Evolutionary conservation across 1,140 invertebrate species (phyloP).

Genomic region (Maconellicoccus hirsutus): DNA sequence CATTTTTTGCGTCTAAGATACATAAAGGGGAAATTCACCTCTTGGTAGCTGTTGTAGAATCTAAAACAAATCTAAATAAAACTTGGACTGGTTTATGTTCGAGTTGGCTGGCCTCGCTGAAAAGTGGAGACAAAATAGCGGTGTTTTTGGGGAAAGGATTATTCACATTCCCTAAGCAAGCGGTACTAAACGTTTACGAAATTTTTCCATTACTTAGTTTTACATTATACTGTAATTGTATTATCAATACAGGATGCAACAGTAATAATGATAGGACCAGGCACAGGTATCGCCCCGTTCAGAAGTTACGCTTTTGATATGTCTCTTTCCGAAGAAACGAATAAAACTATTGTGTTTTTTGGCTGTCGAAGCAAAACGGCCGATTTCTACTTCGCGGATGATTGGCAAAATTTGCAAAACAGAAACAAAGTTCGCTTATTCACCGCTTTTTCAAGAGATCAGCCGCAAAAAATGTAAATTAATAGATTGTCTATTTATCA

Average conservation of each 20-base stretch:
- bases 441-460: constrained; percentile 87
- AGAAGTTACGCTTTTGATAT: constrained; percentile 67
- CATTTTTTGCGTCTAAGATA: constrained; percentile 28
- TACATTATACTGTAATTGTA: background rate
- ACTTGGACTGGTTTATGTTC: constrained; percentile 79
- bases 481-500: no score
- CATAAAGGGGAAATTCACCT: constrained; percentile 59
- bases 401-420: constrained; percentile 49
- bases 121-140: constrained; percentile 43
- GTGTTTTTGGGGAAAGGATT: constrained; percentile 70
- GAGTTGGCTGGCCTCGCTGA: constrained; percentile 68
- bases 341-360: constrained; percentile 66
- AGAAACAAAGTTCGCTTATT: constrained; percentile 51
- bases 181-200: no score
- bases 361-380: constrained; percentile 70
- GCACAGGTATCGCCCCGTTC: constrained; percentile 92
- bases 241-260: constrained; percentile 43
- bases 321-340: constrained; percentile 36
- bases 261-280: constrained; percentile 86
- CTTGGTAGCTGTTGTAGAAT: constrained; percentile 82
- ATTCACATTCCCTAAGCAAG: constrained; percentile 66
- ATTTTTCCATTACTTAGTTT: no score
- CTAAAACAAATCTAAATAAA: constrained; percentile 66
- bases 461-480: constrained; percentile 75
- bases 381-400: constrained; percentile 72